Conservation (phyloP, 64 coral and sea anemone species). For the Hydrozoanthus tunicans region DNA sequence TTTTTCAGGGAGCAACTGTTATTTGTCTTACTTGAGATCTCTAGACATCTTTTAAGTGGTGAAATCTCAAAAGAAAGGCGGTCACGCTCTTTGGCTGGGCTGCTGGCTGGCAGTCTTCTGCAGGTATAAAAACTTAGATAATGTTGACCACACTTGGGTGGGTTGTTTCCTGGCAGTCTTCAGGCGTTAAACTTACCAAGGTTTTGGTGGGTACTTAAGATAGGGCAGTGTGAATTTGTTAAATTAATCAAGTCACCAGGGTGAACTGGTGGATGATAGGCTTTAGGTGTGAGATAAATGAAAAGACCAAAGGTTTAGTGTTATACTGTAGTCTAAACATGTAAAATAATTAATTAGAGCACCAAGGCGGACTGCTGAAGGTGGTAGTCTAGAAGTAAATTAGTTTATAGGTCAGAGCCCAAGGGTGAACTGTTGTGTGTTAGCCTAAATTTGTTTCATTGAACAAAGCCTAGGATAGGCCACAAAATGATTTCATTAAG, state of each 20-base stretch:
- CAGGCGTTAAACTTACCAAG: neutral
- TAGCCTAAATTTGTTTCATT: too few relatives aligned
- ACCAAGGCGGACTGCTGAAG: too few relatives aligned
- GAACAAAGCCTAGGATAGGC: too few relatives aligned
- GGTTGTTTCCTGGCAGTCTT: constrained; percentile 67
- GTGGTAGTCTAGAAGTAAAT: too few relatives aligned
- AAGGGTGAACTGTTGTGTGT: too few relatives aligned
- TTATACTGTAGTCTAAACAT: too few relatives aligned
- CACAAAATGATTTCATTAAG: too few relatives aligned
- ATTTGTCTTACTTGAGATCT: constrained; percentile 72
- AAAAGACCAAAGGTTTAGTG: too few relatives aligned
- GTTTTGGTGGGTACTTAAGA: neutral
- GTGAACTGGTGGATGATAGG: neutral
- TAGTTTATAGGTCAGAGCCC: too few relatives aligned
- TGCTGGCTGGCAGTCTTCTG: constrained; percentile 71
- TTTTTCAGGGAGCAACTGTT: constrained; percentile 81
- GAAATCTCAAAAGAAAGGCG: constrained; percentile 52
- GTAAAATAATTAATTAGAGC: too few relatives aligned
- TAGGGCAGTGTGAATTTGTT: too few relatives aligned
- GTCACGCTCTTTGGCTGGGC: constrained; percentile 45
- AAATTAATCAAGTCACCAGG: neutral
- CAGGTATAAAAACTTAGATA: constrained; percentile 55
- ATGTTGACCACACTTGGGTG: constrained; percentile 12
- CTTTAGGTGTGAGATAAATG: too few relatives aligned
- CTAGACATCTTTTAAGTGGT: constrained; percentile 67